Evolutionary conservation across 2,888 invertebrate species (phyloP).

Genomic region (Acrobasis repandana): DNA sequence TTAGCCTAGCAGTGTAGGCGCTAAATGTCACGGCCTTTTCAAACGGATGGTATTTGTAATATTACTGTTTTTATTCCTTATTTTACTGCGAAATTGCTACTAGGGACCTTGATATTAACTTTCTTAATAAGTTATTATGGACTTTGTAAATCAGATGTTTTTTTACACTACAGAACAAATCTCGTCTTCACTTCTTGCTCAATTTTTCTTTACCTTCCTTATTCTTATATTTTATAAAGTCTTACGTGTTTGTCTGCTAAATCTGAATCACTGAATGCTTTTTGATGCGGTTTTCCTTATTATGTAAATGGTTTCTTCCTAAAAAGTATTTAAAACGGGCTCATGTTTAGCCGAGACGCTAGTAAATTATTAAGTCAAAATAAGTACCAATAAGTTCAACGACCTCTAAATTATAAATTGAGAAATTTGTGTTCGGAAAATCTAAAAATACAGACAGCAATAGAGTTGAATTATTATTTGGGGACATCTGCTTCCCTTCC

Average conservation of each 20-base stretch:
- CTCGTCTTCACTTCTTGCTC: too few species aligned
- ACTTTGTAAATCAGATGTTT: too few species aligned
- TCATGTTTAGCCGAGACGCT: too few species aligned
- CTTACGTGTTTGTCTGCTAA: too few species aligned
- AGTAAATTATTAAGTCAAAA: not conserved
- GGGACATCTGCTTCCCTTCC: slow-evolving; percentile 33
- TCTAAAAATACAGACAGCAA: not conserved
- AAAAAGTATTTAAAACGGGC: too few species aligned
- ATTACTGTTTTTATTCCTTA: slow-evolving; percentile 20
- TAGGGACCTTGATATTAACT: not conserved
- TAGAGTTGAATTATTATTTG: slow-evolving; percentile 26
- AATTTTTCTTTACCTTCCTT: too few species aligned
- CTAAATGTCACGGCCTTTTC: slow-evolving; percentile 15
- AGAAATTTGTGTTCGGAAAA: not conserved
- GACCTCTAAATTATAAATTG: not conserved
- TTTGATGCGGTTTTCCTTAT: too few species aligned
- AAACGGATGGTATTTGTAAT: not conserved
- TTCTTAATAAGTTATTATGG: not conserved
- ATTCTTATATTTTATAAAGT: too few species aligned
- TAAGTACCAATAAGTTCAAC: not conserved
- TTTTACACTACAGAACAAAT: too few species aligned
- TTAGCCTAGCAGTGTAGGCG: slow-evolving; percentile 5
- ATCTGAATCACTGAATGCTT: too few species aligned
- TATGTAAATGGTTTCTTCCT: too few species aligned
- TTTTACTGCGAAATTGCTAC: slow-evolving; percentile 20